Evolutionary conservation across 2,113 vertebrate species (phyloP).

Genomic region (Apaloderma vittatum): DNA sequence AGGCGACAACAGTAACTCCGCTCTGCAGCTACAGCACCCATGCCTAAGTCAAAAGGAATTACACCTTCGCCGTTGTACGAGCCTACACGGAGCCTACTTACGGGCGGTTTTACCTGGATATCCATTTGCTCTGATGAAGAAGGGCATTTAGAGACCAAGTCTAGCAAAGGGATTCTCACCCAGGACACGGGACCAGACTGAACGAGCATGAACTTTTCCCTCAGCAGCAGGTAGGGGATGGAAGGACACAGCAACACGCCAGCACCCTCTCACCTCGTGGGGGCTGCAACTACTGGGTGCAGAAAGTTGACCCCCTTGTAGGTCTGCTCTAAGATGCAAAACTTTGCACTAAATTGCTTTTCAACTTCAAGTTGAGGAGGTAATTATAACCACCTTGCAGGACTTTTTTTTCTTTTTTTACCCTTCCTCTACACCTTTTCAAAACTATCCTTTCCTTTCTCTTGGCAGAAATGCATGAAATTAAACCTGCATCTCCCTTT

Average conservation of each 20-base stretch:
- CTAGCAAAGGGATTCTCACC: not conserved
- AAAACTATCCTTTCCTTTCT: not conserved
- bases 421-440: not conserved
- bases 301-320: not conserved
- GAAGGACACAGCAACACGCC: not conserved
- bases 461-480: not conserved
- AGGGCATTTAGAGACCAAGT: not conserved
- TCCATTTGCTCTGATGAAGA: not conserved
- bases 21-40: not conserved
- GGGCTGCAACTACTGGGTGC: not conserved
- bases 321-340: not conserved
- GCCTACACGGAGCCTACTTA: not conserved
- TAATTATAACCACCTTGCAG: not conserved
- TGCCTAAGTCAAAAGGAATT: not conserved
- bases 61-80: not conserved
- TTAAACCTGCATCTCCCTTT: not conserved
- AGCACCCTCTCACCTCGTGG: fast-evolving
- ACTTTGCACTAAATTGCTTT: not conserved
- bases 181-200: not conserved
- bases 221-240: not conserved
- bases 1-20: not conserved
- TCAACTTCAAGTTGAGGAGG: not conserved
- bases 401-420: not conserved
- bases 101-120: not conserved
- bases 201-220: fast-evolving